These are phyloP conservation scores for Ormyrus thymus DNA, from an alignment of 2,888 invertebrate genomes.

Conservation along the genomic window DNA sequence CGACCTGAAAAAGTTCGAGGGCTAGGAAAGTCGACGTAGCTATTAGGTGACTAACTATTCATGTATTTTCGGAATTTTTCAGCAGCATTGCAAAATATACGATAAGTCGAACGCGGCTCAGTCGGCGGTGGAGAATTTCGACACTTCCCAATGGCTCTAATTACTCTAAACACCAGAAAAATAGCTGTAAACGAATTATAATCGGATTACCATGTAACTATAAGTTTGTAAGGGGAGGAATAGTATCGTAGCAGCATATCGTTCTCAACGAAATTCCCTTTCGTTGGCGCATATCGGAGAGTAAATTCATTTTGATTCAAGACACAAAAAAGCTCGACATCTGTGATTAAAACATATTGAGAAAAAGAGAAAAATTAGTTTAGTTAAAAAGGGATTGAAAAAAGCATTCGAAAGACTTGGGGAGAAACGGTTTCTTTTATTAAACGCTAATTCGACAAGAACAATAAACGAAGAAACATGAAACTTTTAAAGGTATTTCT, in stretches of 20 bases:
- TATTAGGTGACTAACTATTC: conserved; percentile 5
- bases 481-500: background rate
- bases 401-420: background rate
- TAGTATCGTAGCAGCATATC: conserved; percentile 27
- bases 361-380: conserved; percentile 12
- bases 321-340: conserved; percentile 47
- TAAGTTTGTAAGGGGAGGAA: conserved; percentile 17
- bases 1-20: background rate
- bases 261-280: background rate
- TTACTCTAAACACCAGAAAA: conserved; percentile 29
- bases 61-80: background rate
- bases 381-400: conserved; percentile 4
- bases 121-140: conserved; percentile 4
- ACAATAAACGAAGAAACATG: no score
- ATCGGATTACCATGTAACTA: conserved; percentile 31
- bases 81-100: background rate
- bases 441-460: background rate
- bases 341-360: conserved; percentile 47
- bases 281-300: no score
- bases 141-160: conserved; percentile 28
- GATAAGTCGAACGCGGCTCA: background rate
- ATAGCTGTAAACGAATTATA: conserved; percentile 8
- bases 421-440: background rate
- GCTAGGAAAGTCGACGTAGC: background rate
- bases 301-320: background rate